phyloP scores from a whole-genome alignment of 2,888 invertebrate species.

The Odontomyia ornata region DNA sequence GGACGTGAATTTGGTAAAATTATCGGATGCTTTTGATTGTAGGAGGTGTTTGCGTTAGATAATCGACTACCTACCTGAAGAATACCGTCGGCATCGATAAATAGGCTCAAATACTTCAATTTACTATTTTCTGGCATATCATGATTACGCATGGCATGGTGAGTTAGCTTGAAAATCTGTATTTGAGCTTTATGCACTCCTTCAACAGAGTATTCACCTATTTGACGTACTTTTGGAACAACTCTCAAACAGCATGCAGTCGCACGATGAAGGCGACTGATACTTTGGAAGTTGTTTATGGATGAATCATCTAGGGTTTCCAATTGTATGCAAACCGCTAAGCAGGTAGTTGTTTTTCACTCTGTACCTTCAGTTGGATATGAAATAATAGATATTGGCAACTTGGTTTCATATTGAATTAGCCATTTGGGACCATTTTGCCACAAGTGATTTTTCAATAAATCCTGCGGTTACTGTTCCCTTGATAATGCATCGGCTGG shows the following conservation, averaged over 20 bases:
- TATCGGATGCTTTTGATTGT: no score
- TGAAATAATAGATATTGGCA: neutral
- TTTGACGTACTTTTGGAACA: neutral
- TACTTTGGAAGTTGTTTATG: neutral
- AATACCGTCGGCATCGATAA: no score
- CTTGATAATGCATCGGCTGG: constrained; percentile 27
- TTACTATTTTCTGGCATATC: constrained; percentile 34
- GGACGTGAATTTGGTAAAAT: no score
- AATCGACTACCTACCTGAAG: constrained; percentile 49
- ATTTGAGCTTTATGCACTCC: neutral
- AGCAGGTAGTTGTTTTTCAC: neutral
- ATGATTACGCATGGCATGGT: neutral
- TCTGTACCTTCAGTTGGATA: neutral
- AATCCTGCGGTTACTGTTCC: neutral
- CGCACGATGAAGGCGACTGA: neutral
- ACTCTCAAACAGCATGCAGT: neutral
- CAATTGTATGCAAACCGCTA: neutral
- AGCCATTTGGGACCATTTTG: constrained; percentile 45
- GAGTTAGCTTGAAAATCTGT: neutral
- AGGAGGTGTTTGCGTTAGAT: constrained; percentile 41
- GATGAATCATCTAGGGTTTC: neutral
- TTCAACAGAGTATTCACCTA: neutral
- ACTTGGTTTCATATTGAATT: neutral
- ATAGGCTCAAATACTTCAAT: constrained; percentile 46
- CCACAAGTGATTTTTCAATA: constrained; percentile 44